A percentile compares a stretch with the other conserved stretches of the same genome.
phyloP scores from a whole-genome alignment of 2,797 vertebrate species.

The Neostethus bicornis region DNA sequence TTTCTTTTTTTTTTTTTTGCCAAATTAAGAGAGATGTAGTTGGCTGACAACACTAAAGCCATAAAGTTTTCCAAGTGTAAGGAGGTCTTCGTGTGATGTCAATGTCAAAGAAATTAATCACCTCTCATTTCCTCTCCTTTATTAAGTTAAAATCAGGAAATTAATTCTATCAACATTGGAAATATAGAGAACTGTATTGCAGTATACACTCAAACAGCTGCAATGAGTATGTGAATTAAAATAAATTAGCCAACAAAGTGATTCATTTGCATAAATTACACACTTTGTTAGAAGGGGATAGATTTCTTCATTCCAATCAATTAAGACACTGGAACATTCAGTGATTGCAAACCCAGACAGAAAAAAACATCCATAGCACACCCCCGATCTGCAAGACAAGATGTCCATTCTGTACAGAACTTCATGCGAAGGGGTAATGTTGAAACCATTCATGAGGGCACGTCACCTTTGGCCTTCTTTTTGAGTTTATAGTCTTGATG shows the following conservation, averaged over 20 bases:
- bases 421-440: conserved; percentile 65
- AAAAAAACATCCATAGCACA: conserved; percentile 70
- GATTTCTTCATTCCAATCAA: conserved; percentile 84
- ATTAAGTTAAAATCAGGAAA: conserved; percentile 71
- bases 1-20: too few species aligned
- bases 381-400: conserved; percentile 53
- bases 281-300: conserved; percentile 81
- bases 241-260: conserved; percentile 88
- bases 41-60: conserved; percentile 26
- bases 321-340: conserved; percentile 79
- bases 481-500: conserved; percentile 58
- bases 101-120: conserved; percentile 70
- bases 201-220: conserved; percentile 74
- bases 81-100: conserved; percentile 53
- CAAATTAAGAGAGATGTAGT: conserved; percentile 20
- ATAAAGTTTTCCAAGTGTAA: conserved; percentile 54
- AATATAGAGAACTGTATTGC: conserved; percentile 60
- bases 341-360: conserved; percentile 82
- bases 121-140: conserved; percentile 64
- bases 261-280: conserved; percentile 97
- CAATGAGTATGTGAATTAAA: conserved; percentile 80
- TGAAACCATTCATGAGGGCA: conserved; percentile 66
- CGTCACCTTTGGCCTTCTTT: conserved; percentile 72
- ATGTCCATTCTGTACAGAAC: conserved; percentile 39
- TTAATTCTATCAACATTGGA: conserved; percentile 67